These are phyloP conservation scores for Hypomecis punctinalis DNA, from an alignment of 2,888 invertebrate species.

Conservation along the genomic window DNA sequence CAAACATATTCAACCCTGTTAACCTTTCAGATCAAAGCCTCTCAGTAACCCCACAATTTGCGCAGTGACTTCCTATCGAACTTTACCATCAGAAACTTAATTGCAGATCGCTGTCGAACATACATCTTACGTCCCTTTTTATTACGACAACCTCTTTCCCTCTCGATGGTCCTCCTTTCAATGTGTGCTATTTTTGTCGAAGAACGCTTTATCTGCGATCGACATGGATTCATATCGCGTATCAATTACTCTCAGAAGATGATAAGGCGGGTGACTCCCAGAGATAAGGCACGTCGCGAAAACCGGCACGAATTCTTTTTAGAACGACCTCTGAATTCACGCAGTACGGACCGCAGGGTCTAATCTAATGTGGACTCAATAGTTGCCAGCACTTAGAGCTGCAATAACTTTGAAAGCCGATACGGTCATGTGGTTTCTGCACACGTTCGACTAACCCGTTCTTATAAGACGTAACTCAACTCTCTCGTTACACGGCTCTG, in stretches of 20 bases:
- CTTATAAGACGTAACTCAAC: conserved; percentile 52
- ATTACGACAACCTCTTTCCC: conserved; percentile 34
- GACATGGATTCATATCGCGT: conserved; percentile 56
- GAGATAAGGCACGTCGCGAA: conserved; percentile 73
- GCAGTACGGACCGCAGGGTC: conserved; percentile 39
- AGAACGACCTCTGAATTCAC: conserved; percentile 61
- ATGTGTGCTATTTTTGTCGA: conserved; percentile 38
- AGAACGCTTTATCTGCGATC: conserved; percentile 52
- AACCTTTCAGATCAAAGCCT: conserved; percentile 48
- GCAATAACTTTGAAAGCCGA: conserved; percentile 51
- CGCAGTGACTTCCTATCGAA: conserved; percentile 40
- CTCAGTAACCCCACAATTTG: conserved; percentile 51
- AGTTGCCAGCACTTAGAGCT: conserved; percentile 54
- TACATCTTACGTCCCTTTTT: conserved; percentile 39
- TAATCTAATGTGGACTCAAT: conserved; percentile 63
- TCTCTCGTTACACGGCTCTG: conserved; percentile 42
- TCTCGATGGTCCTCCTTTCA: conserved; percentile 30
- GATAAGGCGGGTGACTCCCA: conserved; percentile 53
- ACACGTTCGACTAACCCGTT: conserved; percentile 42
- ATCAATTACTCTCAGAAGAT: conserved; percentile 64
- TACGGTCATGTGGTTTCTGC: conserved; percentile 53
- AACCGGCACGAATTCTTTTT: conserved; percentile 66
- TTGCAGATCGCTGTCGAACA: conserved; percentile 45
- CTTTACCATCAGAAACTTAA: conserved; percentile 53
- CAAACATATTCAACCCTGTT: conserved; percentile 56